Conservation (phyloP, 2,888 invertebrate species). For the Seira ritae region DNA sequence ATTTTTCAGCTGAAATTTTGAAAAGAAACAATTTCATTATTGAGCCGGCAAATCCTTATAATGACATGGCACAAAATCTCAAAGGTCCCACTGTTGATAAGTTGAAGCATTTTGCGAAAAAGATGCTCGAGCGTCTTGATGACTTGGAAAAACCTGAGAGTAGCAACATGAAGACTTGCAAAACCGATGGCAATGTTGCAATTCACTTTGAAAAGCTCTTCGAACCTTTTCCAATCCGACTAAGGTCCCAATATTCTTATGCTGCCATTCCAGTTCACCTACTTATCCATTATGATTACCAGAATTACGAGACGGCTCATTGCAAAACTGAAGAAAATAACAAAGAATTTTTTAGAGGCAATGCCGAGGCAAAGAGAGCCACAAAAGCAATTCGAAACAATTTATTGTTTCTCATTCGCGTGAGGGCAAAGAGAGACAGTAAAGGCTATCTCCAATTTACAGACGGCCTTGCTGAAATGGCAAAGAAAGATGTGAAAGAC, state of each 20-base stretch:
- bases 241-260: constrained; percentile 5
- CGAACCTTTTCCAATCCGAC: constrained; percentile 29
- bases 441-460: background rate
- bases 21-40: constrained; percentile 28
- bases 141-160: background rate
- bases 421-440: background rate
- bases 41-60: constrained; percentile 54
- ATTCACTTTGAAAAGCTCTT: constrained; percentile 43
- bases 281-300: constrained; percentile 36
- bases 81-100: background rate
- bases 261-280: constrained; percentile 26
- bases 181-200: background rate
- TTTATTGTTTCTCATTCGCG: constrained; percentile 35
- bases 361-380: background rate
- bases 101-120: constrained; percentile 5
- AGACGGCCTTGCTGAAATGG: constrained; percentile 22
- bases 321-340: background rate
- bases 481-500: background rate
- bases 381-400: constrained; percentile 24
- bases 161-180: constrained; percentile 15
- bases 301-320: constrained; percentile 3
- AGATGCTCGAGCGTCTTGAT: constrained; percentile 2
- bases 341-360: background rate
- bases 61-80: constrained; percentile 40
- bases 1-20: constrained; percentile 10